Evolutionary conservation across 2,113 vertebrate species (phyloP).

Genomic region (Peromyscus polionotus): DNA sequence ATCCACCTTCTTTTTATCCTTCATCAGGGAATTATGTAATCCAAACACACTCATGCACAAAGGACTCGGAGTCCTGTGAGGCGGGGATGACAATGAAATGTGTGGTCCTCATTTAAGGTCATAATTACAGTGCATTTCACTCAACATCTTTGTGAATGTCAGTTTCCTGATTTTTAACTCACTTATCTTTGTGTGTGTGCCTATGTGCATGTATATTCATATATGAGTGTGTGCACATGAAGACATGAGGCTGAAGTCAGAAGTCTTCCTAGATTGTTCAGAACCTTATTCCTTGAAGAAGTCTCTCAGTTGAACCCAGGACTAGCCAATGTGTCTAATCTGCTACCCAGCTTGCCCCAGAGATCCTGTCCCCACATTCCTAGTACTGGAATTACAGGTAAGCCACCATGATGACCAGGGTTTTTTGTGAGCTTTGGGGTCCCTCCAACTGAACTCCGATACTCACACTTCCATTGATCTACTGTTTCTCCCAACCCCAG

Average conservation of each 20-base stretch:
- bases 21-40: neutral
- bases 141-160: conserved; percentile 25
- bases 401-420: neutral
- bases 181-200: neutral
- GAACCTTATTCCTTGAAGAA: neutral
- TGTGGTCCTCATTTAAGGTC: neutral
- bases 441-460: neutral
- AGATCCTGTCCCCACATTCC: neutral
- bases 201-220: neutral
- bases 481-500: neutral
- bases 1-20: neutral
- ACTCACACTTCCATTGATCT: neutral
- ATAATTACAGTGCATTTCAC: conserved; percentile 30
- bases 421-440: neutral
- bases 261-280: neutral
- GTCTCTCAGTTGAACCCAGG: neutral
- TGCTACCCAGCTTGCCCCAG: too few species aligned
- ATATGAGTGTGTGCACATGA: neutral
- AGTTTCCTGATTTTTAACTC: neutral
- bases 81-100: too few species aligned
- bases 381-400: neutral
- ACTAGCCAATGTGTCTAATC: neutral
- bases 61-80: neutral
- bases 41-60: neutral
- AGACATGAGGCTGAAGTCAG: neutral